Evolutionary conservation across 2,888 invertebrate species (phyloP).

Genomic region (Augiades crinisus): DNA sequence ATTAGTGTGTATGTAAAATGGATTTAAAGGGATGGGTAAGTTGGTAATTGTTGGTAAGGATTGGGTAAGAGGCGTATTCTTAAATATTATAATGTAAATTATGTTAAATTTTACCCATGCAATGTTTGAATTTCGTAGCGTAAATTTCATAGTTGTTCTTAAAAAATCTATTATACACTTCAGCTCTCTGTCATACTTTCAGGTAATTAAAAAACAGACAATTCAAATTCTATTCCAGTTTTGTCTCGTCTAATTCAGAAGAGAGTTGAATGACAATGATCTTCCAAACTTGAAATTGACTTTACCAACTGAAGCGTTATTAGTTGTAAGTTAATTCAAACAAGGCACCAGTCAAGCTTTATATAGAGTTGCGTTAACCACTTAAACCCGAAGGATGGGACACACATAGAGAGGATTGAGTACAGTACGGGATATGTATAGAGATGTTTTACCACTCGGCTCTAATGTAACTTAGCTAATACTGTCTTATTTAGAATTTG

Average conservation of each 20-base stretch:
- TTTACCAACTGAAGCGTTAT: not conserved
- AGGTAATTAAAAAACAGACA: no score
- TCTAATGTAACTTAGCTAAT: slow-evolving; percentile 29
- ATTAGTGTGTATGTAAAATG: not conserved
- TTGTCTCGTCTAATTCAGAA: no score
- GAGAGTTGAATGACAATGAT: no score
- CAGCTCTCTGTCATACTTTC: no score
- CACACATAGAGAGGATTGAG: not conserved
- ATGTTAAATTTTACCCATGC: no score
- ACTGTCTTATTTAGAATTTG: slow-evolving; percentile 56
- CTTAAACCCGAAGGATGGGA: slow-evolving; percentile 3
- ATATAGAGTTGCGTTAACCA: not conserved
- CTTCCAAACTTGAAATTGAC: not conserved
- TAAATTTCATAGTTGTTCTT: no score
- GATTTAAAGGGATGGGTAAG: not conserved
- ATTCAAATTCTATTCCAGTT: no score
- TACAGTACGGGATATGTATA: not conserved
- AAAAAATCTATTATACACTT: no score
- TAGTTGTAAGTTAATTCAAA: not conserved
- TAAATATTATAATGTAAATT: no score
- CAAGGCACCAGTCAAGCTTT: not conserved
- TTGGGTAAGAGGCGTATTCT: not conserved
- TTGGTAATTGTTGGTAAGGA: not conserved
- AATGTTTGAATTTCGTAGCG: no score
- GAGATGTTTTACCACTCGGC: slow-evolving; percentile 17